A percentile compares a stretch with the other conserved stretches of the same genome.
These are phyloP conservation scores for Aptenodytes forsteri DNA, from an alignment of 2,113 vertebrate genomes.

Conservation along the genomic window DNA sequence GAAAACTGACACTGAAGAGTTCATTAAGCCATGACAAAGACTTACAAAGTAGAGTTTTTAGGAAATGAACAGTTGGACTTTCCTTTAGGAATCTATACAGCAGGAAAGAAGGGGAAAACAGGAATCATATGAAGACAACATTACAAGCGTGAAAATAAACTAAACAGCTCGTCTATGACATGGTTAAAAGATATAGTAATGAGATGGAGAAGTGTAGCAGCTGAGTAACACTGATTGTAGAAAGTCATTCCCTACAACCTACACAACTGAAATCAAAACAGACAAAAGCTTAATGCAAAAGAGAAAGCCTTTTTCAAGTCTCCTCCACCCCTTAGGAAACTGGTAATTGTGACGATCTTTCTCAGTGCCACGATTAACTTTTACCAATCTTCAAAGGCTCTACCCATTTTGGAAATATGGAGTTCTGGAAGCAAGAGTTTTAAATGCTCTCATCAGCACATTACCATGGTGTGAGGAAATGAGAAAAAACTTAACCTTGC, in stretches of 20 bases:
- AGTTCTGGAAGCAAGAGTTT: not conserved
- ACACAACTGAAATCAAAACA: not conserved
- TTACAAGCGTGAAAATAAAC: conserved; percentile 62
- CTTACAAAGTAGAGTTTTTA: conserved; percentile 95
- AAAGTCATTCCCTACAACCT: not conserved
- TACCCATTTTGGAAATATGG: accelerated
- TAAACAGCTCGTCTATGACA: not conserved
- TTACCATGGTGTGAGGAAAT: not conserved
- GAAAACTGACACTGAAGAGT: conserved; percentile 54
- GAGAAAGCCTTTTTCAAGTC: not conserved
- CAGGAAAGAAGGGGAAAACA: conserved; percentile 82
- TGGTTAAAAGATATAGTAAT: not conserved
- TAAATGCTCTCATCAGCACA: not conserved
- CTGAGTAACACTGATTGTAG: not conserved
- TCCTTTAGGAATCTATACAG: conserved; percentile 95
- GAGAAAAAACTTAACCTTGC: too few relatives aligned
- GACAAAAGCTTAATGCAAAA: not conserved
- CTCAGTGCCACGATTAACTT: not conserved
- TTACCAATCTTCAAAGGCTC: not conserved
- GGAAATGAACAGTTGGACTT: conserved; percentile 87
- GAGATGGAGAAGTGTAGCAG: not conserved
- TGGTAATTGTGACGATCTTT: not conserved
- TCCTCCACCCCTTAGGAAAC: not conserved
- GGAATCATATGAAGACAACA: conserved; percentile 75
- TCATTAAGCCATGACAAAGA: conserved; percentile 74